Evolutionary conservation across 1,140 invertebrate species (phyloP), one percentile per base, ranked within the genome.

Genomic region (Trichonephila clavipes): DNA sequence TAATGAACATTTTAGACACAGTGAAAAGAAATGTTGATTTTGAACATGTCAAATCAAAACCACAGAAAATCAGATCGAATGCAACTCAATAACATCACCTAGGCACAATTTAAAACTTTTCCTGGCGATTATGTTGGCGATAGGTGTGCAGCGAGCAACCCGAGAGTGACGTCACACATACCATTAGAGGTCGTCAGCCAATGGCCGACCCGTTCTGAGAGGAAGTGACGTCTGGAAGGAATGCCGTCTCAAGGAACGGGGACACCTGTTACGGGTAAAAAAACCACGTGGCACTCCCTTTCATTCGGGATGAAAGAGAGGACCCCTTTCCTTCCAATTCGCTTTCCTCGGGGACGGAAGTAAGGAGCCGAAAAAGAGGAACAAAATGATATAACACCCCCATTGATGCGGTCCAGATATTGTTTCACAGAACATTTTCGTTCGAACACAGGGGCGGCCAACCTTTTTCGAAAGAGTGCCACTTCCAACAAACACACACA

Each of bases 181-280:
- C 89, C 89, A 82, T 61, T 72, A 44, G 44, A 58, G 89, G 89
- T 90, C 89, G 89, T 40, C 69, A 90, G 89, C 89, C 89, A 90
- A 90, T 90, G 51, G 89, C 44, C 69, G 89, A 90, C 89, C 89
- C 40, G 89, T 90, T 90, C 89, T 34, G 72, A 62, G 72, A 90
- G 89, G 89, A 90, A 90, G 72, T 90, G 89, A 90, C 89, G 89
- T 90, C 72, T 44, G n/a, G 58, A 6, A 58, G 86, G 83, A 85
- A 85, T 85, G 83, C 51, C 83, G 83, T 85, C 58, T 85, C 24
- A 85, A 59, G 83, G 51, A 85, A 58, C 44, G 83, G 58, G 51
- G 34, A 16, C 51, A 24, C 58, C 83, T 85, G 58, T 59, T 61
- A 21, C 40, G 44, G 51, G 44, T n/a, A 28, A 28, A 51, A 28